A percentile compares a stretch with the other conserved stretches of the same genome.
phyloP scores from a whole-genome alignment of 2,113 vertebrate species.

The Grallaria varia region DNA sequence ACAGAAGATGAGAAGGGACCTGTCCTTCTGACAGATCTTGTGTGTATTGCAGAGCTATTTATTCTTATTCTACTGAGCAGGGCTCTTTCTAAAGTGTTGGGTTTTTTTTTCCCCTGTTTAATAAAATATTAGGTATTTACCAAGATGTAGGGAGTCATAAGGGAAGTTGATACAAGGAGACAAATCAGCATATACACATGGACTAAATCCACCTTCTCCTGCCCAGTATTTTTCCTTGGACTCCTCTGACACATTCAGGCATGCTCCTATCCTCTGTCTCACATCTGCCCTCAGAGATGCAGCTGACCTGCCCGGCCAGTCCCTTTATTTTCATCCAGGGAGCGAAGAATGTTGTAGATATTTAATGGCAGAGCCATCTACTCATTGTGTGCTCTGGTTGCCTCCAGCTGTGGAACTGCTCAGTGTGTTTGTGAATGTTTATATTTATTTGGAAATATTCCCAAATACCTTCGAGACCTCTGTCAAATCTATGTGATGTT shows the following conservation, averaged over 20 bases:
- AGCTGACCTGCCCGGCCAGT: neutral
- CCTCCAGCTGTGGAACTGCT: neutral
- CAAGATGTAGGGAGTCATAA: fast-evolving
- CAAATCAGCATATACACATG: neutral
- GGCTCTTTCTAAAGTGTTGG: neutral
- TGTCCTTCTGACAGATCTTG: neutral
- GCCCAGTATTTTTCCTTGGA: neutral
- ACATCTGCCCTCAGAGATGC: neutral
- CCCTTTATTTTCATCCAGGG: neutral
- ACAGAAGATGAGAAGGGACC: neutral
- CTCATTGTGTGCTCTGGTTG: neutral
- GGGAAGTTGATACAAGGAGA: neutral
- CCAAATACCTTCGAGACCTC: neutral
- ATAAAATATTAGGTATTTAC: neutral
- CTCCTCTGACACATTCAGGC: neutral
- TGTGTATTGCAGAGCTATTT: neutral
- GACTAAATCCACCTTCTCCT: neutral
- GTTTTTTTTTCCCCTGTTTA: neutral
- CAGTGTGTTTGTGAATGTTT: neutral
- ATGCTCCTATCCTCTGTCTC: neutral
- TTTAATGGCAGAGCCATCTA: neutral
- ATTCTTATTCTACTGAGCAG: neutral
- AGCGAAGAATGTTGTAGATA: neutral
- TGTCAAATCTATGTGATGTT: neutral
- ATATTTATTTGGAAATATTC: neutral